Evolutionary conservation across 2,113 vertebrate species (phyloP).

Genomic region (Steatornis caripensis): DNA sequence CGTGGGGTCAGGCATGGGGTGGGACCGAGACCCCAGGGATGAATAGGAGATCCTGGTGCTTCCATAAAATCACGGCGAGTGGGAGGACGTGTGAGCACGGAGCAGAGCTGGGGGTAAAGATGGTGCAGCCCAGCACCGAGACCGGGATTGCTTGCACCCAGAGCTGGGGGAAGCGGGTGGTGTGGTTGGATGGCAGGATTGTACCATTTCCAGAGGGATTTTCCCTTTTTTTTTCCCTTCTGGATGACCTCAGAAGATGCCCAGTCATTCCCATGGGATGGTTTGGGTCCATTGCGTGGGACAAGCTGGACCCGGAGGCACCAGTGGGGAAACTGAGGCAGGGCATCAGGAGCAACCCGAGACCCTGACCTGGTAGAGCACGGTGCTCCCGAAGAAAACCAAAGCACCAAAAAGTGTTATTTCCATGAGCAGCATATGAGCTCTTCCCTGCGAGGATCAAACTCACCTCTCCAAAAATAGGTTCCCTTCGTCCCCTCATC

Average conservation of each 20-base stretch:
- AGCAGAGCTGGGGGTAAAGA: not conserved
- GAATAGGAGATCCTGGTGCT: fast-evolving
- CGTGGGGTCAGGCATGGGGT: fast-evolving
- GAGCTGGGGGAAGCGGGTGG: fast-evolving
- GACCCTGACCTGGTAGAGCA: fast-evolving
- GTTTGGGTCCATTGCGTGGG: fast-evolving
- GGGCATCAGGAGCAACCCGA: fast-evolving
- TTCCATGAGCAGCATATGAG: not conserved
- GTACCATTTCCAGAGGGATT: not conserved
- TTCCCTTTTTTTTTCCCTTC: not conserved
- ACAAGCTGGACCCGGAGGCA: not conserved
- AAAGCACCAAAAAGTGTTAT: not conserved
- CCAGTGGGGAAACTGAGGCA: not conserved
- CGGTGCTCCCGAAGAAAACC: fast-evolving
- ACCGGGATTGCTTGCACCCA: not conserved
- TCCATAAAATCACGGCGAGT: not conserved
- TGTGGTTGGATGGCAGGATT: not conserved
- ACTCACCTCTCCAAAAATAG: not conserved
- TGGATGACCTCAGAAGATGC: not conserved
- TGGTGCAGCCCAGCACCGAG: not conserved
- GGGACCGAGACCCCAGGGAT: not conserved
- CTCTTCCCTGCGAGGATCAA: not conserved
- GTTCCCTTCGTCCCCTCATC: not conserved
- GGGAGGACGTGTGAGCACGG: fast-evolving
- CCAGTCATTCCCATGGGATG: fast-evolving